phyloP scores from a whole-genome alignment of 2,888 invertebrate species.

The Emmelina monodactyla region DNA sequence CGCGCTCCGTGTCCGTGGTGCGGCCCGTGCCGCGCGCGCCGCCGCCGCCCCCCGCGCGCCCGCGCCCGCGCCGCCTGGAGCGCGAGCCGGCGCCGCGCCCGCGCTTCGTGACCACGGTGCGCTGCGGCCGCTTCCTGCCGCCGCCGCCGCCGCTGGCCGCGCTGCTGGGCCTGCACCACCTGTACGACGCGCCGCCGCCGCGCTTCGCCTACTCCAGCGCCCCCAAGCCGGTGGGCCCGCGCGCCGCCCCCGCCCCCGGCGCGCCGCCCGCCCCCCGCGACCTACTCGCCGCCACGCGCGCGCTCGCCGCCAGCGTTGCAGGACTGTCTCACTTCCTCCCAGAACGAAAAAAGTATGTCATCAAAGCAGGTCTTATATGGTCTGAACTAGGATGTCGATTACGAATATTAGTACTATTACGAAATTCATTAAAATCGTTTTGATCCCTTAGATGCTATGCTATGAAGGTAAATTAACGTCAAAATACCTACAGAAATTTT shows the following conservation, averaged over 20 bases:
- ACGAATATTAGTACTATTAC: too few species aligned
- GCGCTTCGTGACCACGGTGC: conserved; percentile 83
- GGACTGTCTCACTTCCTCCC: too few species aligned
- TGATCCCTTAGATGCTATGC: too few species aligned
- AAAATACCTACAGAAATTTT: too few species aligned
- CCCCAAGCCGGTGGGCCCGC: conserved; percentile 59
- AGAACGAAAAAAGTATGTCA: too few species aligned
- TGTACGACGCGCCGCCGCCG: conserved; percentile 36
- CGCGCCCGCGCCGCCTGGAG: conserved; percentile 19
- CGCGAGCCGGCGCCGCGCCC: conserved; percentile 47
- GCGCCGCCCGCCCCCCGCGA: not conserved
- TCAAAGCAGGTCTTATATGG: too few species aligned
- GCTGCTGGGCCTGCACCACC: conserved; percentile 65
- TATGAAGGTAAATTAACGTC: too few species aligned
- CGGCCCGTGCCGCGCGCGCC: not conserved
- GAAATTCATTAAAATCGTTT: too few species aligned
- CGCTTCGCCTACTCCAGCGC: conserved; percentile 70
- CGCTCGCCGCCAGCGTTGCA: conserved; percentile 35
- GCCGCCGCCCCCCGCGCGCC: conserved; percentile 18
- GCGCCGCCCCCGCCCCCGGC: conserved; percentile 15
- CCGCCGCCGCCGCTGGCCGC: conserved; percentile 77
- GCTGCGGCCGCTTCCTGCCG: conserved; percentile 78
- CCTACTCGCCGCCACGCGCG: conserved; percentile 9
- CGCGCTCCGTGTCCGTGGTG: conserved; percentile 6
- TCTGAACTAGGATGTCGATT: too few species aligned